Percentiles rank a stretch among this genome's conserved stretches.
Evolutionary conservation across 2,888 invertebrate genomes (phyloP).

Genomic region (Apamea anceps): DNA sequence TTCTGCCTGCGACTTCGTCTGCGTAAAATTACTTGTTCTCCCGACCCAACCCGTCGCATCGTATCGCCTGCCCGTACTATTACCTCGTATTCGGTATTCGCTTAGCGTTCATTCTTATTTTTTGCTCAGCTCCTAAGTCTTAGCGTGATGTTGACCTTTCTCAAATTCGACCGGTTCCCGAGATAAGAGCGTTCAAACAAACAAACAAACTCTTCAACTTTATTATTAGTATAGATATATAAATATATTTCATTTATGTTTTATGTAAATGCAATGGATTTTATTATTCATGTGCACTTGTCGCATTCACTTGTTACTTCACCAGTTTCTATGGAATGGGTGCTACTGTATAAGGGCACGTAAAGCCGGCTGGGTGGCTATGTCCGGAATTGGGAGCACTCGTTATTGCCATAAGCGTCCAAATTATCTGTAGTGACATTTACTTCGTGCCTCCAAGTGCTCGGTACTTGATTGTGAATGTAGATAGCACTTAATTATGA

Average conservation of each 20-base stretch:
- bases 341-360: constrained; percentile 61
- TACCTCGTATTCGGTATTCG: not conserved
- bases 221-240: not conserved
- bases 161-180: not conserved
- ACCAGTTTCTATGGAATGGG: constrained; percentile 50
- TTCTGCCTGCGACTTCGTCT: not conserved
- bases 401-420: constrained; percentile 67
- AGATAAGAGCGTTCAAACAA: not conserved
- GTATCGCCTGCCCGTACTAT: too few relatives aligned
- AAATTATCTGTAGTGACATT: constrained; percentile 67
- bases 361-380: constrained; percentile 48
- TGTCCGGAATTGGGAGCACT: constrained; percentile 62
- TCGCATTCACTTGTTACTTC: constrained; percentile 48
- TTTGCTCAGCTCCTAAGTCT: not conserved
- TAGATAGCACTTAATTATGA: constrained; percentile 65
- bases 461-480: constrained; percentile 46
- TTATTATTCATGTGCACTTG: constrained; percentile 44
- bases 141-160: not conserved
- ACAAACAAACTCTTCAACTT: not conserved
- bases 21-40: not conserved
- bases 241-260: constrained; percentile 2
- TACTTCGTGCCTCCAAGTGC: constrained; percentile 52
- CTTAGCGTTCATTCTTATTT: not conserved
- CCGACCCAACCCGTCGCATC: too few relatives aligned
- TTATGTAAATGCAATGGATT: constrained; percentile 31